Base-by-base conservation (phyloP, 1,140 invertebrate genomes). In the Propsilocerus akamusi region DNA sequence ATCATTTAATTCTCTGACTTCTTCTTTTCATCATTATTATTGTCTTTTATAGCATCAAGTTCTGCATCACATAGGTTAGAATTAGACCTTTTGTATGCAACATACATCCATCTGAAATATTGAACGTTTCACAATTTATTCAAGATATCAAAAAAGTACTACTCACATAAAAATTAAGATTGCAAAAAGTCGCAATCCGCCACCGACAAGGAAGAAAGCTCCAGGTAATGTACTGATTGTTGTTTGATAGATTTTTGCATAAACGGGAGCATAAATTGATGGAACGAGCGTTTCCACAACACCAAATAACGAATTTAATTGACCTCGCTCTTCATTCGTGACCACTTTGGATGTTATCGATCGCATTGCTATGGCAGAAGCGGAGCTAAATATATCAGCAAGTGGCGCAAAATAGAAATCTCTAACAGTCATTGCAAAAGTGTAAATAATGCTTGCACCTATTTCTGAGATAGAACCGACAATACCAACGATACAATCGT, bases 281-380 rank as follows among this genome's bases (percentile, higher is more conserved):
- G 46, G 41, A 14, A 46, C 46, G 3, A 51, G 23, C 8, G 50
- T 17, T 23, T 51, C 50, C 2, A 32, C 30, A 14, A 51, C 12
- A 2, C 50, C 50, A 23, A 51, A 24, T 26, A 51, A 14, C 4
- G 50, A 46, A 6, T 47, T 47, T 10, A 37, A 23, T 7, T 37
- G 32, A 32, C 7, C 26, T 32, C 26, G 25, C 22, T 41, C 34
- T 7, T 41, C 17, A 20, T 5, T n/a, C 4, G 24, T 32, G 12
- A 49, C 47, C 4, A 52, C 46, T 24, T 47, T 48, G 0, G 41
- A 32, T 10, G 25, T 6, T 5, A 34, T 20, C 12, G 49, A 32
- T 34, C 52, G 51, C 49, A 58, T 56, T 24, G 55, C 56, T 25
- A 56, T 59, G 50, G 56, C 53, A 4, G 56, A 49, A 28, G 53